Percentiles rank a stretch among this genome's conserved stretches.
Evolutionary conservation across 2,888 invertebrate species (phyloP).

Genomic region (Caenorhabditis angaria): DNA sequence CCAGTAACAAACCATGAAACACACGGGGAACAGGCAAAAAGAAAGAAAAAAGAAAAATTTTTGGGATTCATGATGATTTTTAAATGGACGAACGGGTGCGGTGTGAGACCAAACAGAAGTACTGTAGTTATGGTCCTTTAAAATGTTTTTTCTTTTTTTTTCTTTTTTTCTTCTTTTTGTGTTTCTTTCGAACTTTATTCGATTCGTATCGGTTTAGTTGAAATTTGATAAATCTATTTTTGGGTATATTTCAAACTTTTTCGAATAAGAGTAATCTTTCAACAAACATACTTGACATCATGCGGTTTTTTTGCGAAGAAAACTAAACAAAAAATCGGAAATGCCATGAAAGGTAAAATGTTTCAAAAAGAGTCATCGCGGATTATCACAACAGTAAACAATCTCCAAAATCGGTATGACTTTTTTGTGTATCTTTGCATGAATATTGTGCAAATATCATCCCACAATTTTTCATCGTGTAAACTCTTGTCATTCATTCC

Average conservation of each 20-base stretch:
- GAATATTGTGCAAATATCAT: constrained; percentile 22
- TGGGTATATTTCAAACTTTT: no score
- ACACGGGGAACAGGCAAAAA: not conserved
- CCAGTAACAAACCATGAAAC: constrained; percentile 6
- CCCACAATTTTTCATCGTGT: constrained; percentile 18
- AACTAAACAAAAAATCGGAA: constrained; percentile 8
- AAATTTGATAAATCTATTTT: no score
- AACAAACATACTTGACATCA: not conserved
- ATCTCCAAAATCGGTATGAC: not conserved
- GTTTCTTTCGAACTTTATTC: not conserved
- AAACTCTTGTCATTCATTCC: constrained; percentile 22
- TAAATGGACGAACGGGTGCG: not conserved
- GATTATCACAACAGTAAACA: constrained; percentile 3
- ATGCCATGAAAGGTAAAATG: constrained; percentile 3
- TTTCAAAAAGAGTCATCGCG: constrained; percentile 12
- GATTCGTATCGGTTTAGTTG: no score
- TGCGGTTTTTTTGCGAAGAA: not conserved
- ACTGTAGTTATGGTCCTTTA: not conserved
- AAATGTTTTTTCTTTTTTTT: constrained; percentile 3
- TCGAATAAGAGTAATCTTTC: not conserved
- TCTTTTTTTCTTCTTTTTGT: not conserved
- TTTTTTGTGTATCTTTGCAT: constrained; percentile 9
- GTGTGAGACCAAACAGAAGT: not conserved
- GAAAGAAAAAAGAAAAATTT: constrained; percentile 12
- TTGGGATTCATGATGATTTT: constrained; percentile 9